Evolutionary conservation across 2,113 vertebrate species (phyloP), one percentile per base, ranked within the genome.

Genomic region (Deroptyus accipitrinus): DNA sequence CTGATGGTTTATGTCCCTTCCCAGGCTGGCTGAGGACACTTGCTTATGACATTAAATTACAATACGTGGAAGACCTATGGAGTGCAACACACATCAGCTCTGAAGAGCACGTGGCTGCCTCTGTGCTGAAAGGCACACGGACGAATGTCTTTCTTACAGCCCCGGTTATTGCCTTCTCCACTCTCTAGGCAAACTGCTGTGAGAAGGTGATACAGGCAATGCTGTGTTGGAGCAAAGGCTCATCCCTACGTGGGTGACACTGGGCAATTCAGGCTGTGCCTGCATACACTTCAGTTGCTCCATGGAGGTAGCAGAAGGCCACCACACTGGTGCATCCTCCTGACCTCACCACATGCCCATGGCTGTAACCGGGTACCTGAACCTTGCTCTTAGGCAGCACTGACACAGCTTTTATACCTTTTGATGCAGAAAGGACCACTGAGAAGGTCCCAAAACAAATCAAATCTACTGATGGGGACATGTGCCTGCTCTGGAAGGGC

Each of bases 401-500:
- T 7, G 51, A 20, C 6, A 18, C 48, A n/a, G 39, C n/a, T 35
- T 48, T 25, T 31, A 4, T 35, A 11, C 8, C 24, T 14, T 82
- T 42, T 49, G 66, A 30, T 31, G 35, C 41, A 17, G 1, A 1
- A 70, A 84, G 14, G 9, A 52, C 28, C 20, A 1, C 37, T 17
- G 41, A 52, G 46, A 67, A 35, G 3, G 17, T 49, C 54, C 41
- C 37, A 2, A 7, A 74, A 48, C 30, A 77, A 84, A 84, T 30
- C 69, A 63, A 57, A 52, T 13, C 23, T 22, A 1, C n/a, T 74
- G 35, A 7, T 0, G 13, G 25, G 10, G 41, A 4, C 0, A 1
- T 2, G 8, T 59, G 24, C 16, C 57, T 74, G 79, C 59, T 37
- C 72, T 55, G 75, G 15, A 52, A 83, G 75, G 18, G 85, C 42